Conservation (phyloP, 1,140 invertebrate genomes). For the Aphelenchoides avenae region DNA sequence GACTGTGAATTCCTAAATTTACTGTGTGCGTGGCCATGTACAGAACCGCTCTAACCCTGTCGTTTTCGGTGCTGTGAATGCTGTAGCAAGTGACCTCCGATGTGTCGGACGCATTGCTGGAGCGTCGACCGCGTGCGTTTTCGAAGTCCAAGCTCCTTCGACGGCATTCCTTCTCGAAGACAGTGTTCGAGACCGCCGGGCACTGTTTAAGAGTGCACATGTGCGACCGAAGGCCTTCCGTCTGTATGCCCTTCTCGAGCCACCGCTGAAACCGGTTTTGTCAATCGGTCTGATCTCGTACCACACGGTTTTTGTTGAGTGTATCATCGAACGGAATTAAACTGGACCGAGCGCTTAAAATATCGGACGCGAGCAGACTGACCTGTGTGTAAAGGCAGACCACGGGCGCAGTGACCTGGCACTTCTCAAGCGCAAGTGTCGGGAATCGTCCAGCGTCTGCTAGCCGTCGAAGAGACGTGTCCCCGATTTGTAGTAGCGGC, state of each 20-base stretch:
- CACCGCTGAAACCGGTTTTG: too few species aligned
- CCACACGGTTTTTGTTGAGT: not conserved
- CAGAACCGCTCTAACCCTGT: too few species aligned
- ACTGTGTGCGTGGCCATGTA: too few species aligned
- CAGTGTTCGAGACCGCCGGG: not conserved
- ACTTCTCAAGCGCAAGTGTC: constrained; percentile 8
- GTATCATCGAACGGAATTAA: not conserved
- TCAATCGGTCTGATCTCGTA: not conserved
- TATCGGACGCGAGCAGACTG: too few species aligned
- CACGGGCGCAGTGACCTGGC: constrained; percentile 1
- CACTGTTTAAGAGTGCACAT: constrained; percentile 7
- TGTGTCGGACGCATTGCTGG: too few species aligned
- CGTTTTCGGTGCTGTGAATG: too few species aligned
- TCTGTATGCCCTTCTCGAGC: not conserved
- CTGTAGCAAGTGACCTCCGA: too few species aligned
- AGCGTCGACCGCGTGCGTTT: too few species aligned
- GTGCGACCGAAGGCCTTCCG: not conserved
- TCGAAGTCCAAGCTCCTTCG: constrained; percentile 4
- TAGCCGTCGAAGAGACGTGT: not conserved
- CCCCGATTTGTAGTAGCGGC: constrained; percentile 7
- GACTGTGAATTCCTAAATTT: too few species aligned
- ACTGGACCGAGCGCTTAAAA: too few species aligned
- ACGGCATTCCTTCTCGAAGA: constrained; percentile 9
- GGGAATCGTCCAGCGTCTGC: not conserved
- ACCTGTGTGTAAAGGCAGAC: not conserved